Evolutionary conservation across 2,797 vertebrate genomes (phyloP), one percentile per base, ranked within the genome.

Genomic region (Argya squamiceps): DNA sequence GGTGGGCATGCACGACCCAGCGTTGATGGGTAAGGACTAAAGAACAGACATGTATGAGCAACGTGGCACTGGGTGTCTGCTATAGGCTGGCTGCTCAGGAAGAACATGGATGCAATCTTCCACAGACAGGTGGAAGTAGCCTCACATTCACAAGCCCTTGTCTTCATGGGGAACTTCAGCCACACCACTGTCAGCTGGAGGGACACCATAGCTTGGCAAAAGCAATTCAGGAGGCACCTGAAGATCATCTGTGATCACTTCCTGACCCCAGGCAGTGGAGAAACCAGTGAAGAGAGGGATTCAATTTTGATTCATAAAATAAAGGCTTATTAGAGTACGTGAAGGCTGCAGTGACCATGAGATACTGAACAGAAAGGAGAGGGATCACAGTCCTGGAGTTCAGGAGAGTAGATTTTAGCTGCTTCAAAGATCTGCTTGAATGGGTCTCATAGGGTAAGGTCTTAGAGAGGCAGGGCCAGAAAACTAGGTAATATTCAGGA

Each of bases 1-100:
- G 12, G 6, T 52, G 10, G 23, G 7, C 6, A 11, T 29, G 8
- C 1, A 3, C 67, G 71, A 76, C 14, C 3, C 16, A 41, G 0
- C 2, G 2, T 2, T 49, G 46, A 37, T 6, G 11, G 16, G 5
- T 39, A 44, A 34, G 22, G 26, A 22, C 44, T 68, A 49, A 55
- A 79, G 29, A 73, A 7, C 18, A 78, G 53, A 44, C 7, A n/a
- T n/a, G 14, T 5, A 36, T 1, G 2, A 36, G 3, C 14, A 24
- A 26, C 2, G 8, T 9, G 23, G 30, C 14, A 6, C 7, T 32
- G 15, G 2, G 9, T 55, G 37, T 60, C 37, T 60, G 27, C 56
- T 75, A 2, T 9, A 63, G 18, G 19, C 27, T 73, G n/a, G 14
- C 29, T 60, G 46, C 65, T 69, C 23, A 34, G 16, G 22, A 46